These are phyloP conservation scores for Festucalex cinctus DNA, from an alignment of 2,113 vertebrate species.

Conservation along the genomic window DNA sequence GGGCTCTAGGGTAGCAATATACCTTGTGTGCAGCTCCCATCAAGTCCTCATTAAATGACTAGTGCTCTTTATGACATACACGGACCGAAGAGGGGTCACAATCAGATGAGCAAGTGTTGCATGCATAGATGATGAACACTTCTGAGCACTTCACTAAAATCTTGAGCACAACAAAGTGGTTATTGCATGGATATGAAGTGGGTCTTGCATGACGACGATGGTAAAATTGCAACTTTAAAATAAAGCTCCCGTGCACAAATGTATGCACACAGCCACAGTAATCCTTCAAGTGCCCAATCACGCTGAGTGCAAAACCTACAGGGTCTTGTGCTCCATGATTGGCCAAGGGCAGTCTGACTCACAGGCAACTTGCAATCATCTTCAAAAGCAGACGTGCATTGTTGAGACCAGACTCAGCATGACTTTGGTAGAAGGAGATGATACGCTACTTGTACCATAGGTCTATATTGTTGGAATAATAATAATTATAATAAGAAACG, in stretches of 20 bases:
- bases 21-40: neutral
- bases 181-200: neutral
- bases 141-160: neutral
- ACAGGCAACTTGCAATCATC: constrained; percentile 24
- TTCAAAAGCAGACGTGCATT: constrained; percentile 26
- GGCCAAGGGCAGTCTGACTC: constrained; percentile 30
- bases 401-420: constrained; percentile 53
- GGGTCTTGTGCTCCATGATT: constrained; percentile 17
- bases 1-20: neutral
- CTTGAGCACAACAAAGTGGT: neutral
- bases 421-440: constrained; percentile 1
- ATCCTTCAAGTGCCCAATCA: constrained; percentile 52
- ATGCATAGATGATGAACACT: constrained; percentile 20
- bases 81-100: constrained; percentile 19
- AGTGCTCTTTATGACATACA: constrained; percentile 46
- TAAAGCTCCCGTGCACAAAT: neutral
- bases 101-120: constrained; percentile 13
- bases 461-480: neutral
- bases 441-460: neutral
- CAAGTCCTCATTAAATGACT: neutral
- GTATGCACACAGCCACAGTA: neutral
- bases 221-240: constrained; percentile 3
- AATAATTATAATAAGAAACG: no score
- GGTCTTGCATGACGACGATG: constrained; percentile 10
- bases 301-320: constrained; percentile 33